Percentiles rank a stretch among this genome's conserved stretches.
Evolutionary conservation across 92 coral and sea anemone species (phyloP).

Genomic region (Ricordea florida): DNA sequence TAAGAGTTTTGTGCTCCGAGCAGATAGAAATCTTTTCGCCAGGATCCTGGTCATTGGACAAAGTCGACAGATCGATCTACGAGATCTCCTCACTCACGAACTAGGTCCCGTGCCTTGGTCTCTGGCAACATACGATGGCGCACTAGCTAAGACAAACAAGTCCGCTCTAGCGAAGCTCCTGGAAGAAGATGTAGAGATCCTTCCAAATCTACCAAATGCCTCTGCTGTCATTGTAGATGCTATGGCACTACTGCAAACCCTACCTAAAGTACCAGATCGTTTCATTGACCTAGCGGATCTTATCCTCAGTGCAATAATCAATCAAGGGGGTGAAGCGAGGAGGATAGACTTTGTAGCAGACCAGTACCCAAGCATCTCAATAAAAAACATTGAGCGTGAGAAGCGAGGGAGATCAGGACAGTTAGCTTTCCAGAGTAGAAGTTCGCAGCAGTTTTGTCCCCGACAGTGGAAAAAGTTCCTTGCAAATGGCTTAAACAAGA

Average conservation of each 20-base stretch:
- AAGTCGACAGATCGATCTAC: conserved; percentile 54
- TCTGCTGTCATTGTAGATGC: conserved; percentile 68
- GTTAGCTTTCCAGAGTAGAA: conserved; percentile 29
- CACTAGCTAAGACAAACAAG: conserved; percentile 61
- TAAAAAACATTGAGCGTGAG: conserved; percentile 56
- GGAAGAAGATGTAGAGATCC: conserved; percentile 46
- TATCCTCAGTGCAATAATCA: conserved; percentile 24
- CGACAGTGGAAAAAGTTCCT: conserved; percentile 68
- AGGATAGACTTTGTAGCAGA: conserved; percentile 61
- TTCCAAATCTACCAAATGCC: conserved; percentile 37
- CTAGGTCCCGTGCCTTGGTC: conserved; percentile 77
- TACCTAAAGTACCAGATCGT: conserved; percentile 42
- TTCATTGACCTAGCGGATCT: conserved; percentile 54
- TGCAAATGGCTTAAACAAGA: conserved; percentile 48
- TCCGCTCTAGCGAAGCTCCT: conserved; percentile 54
- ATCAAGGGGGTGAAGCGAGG: conserved; percentile 45
- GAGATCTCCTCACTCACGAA: conserved; percentile 44
- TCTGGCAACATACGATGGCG: conserved; percentile 54
- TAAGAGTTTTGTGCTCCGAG: conserved; percentile 36
- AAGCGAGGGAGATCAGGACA: conserved; percentile 53
- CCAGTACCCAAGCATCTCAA: conserved; percentile 57
- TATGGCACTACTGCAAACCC: conserved; percentile 57
- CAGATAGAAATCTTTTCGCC: conserved; percentile 68
- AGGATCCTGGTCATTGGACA: conserved; percentile 66
- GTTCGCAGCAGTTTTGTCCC: conserved; percentile 60